Conservation (phyloP, 2,113 vertebrate genomes). For the Harpagus bidentatus region DNA sequence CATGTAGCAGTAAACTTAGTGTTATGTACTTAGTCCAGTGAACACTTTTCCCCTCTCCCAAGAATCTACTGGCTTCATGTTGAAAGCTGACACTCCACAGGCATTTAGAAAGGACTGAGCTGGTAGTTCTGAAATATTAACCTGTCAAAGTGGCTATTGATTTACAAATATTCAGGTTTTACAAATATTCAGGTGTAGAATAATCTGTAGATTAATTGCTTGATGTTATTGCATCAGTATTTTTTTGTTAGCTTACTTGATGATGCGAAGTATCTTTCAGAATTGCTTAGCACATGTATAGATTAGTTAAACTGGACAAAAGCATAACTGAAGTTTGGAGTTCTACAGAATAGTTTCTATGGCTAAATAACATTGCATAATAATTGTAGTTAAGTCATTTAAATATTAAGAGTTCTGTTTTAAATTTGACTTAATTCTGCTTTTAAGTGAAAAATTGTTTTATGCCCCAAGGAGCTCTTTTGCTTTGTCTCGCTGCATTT, state of each 20-base stretch:
- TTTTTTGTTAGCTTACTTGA: neutral
- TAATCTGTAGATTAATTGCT: neutral
- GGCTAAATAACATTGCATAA: neutral
- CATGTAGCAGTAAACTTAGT: neutral
- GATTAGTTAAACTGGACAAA: neutral
- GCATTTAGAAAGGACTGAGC: neutral
- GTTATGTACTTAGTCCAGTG: neutral
- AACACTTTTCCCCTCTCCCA: neutral
- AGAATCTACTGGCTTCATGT: neutral
- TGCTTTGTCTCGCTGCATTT: neutral
- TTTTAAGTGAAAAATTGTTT: neutral
- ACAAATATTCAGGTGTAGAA: neutral
- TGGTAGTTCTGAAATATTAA: neutral
- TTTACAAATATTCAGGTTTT: neutral
- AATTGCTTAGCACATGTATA: neutral
- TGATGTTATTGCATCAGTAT: neutral
- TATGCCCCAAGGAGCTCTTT: neutral
- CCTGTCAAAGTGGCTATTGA: neutral
- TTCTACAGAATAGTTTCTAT: neutral
- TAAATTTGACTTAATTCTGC: neutral
- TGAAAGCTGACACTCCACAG: neutral
- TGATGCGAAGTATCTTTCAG: neutral
- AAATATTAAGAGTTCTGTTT: neutral
- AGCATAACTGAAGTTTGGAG: neutral
- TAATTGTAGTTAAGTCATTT: neutral